phyloP scores from a whole-genome alignment of 2,797 vertebrate genomes.

The Lagorchestes hirsutus region DNA sequence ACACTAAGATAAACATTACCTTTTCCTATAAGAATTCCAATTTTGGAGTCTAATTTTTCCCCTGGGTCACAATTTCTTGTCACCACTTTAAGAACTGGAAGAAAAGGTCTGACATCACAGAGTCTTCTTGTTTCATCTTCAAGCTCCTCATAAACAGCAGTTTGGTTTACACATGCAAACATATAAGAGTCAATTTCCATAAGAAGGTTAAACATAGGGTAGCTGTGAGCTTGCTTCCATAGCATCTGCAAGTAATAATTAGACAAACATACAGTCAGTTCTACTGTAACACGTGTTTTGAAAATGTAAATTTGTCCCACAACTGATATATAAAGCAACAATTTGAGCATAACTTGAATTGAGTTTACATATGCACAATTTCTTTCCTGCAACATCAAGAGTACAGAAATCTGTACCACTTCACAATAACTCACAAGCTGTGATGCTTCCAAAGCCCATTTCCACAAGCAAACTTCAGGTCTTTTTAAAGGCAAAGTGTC shows the following conservation, averaged over 20 bases:
- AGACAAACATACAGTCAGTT: slow-evolving; percentile 27
- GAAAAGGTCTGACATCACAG: slow-evolving; percentile 96
- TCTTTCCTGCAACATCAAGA: background rate
- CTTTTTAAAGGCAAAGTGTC: background rate
- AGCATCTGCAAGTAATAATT: slow-evolving; percentile 89
- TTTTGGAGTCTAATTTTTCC: slow-evolving; percentile 97
- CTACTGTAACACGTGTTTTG: background rate
- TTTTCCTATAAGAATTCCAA: slow-evolving; percentile 98
- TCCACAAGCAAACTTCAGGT: background rate
- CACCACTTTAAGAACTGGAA: slow-evolving; percentile 96
- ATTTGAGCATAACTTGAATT: background rate
- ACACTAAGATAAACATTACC: slow-evolving; percentile 85
- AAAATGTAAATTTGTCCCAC: background rate
- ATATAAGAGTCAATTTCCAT: slow-evolving; percentile 98
- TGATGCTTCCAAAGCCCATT: background rate
- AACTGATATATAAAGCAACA: background rate
- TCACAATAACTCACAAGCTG: background rate
- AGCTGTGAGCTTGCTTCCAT: slow-evolving; percentile 97
- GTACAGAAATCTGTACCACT: background rate
- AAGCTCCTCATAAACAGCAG: slow-evolving; percentile 97
- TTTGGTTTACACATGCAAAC: slow-evolving; percentile 98
- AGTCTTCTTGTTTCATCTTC: slow-evolving; percentile 97
- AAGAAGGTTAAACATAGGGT: slow-evolving; percentile 95
- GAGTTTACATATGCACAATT: background rate
- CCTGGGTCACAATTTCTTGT: slow-evolving; percentile 95